Evolutionary conservation across 2,113 vertebrate genomes (phyloP).

Genomic region (Elaphurus davidianus): DNA sequence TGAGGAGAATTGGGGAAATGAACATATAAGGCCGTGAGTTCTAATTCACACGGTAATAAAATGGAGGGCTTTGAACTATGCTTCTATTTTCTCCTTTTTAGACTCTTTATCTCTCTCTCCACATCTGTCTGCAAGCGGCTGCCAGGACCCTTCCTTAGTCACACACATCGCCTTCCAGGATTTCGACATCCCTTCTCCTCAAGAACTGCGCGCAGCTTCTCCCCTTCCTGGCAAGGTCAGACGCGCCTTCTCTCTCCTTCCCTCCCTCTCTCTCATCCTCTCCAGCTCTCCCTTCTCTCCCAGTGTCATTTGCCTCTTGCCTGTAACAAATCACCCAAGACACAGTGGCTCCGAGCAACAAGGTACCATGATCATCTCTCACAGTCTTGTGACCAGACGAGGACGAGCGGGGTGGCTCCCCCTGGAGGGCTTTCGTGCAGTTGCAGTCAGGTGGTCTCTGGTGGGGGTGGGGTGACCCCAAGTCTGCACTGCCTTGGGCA

Average conservation of each 20-base stretch:
- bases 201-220: neutral
- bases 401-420: neutral
- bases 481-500: fast-evolving
- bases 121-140: neutral
- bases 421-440: fast-evolving
- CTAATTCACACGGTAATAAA: neutral
- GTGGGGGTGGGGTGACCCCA: neutral
- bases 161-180: neutral
- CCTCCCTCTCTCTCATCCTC: neutral
- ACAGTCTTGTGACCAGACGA: neutral
- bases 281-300: neutral
- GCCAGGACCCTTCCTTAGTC: neutral
- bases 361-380: fast-evolving
- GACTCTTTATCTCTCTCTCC: neutral
- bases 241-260: neutral
- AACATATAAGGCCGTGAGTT: neutral
- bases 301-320: neutral
- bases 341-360: neutral
- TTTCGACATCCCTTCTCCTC: neutral
- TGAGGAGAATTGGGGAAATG: neutral
- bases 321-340: neutral
- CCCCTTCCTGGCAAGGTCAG: neutral
- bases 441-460: neutral
- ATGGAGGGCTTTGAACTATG: neutral
- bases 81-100: neutral